Base-by-base conservation (phyloP, 2,797 vertebrate species). In the Urocyon cinereoargenteus region DNA sequence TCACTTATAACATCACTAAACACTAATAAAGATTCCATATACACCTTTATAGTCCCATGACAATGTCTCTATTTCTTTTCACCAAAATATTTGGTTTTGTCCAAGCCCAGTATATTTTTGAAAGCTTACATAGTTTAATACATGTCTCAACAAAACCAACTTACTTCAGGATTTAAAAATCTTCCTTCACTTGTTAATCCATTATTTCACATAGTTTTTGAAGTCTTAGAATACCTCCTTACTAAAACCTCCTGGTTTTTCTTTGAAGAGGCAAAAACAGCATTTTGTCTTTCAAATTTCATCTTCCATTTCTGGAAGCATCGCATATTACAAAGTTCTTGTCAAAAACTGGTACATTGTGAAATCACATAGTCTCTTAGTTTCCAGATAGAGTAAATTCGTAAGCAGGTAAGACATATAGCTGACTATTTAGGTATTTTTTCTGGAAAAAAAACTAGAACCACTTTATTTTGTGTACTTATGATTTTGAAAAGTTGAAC, bases 131-230 rank as follows among this genome's bases (percentile, higher is more conserved):
- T 66, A 64, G 5, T 28, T 92, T 75, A 81, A 36, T 34, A 78
- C 70, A 36, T 26, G 70, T 40, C 24, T 77, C 28, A 31, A 53
- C 5, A 7, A 68, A 53, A 49, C 34, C 11, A 68, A 40, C 6
- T 78, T 88, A 84, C 16, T 95, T 87, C 13, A 78, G 81, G 22
- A 85, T 85, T 84, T 53, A 22, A 93, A 96, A 84, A 31, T 68
- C 24, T 84, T 59, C 13, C 31, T 86, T 96, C 26, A 68, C 9
- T 75, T 94, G 26, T 77, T 84, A n/a, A 34, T 40, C 64, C 26
- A n/a, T 88, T 91, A 93, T 92, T 55, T 91, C 49, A 73, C 57
- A 91, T 78, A 72, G 64, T 82, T 86, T 3, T 5, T 93, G 31
- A 86, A 12, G 24, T 70, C 55, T 90, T 82, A 95, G n/a, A 94